Base-by-base conservation (phyloP, 2,113 vertebrate species). In the Mastomys natalensis region DNA sequence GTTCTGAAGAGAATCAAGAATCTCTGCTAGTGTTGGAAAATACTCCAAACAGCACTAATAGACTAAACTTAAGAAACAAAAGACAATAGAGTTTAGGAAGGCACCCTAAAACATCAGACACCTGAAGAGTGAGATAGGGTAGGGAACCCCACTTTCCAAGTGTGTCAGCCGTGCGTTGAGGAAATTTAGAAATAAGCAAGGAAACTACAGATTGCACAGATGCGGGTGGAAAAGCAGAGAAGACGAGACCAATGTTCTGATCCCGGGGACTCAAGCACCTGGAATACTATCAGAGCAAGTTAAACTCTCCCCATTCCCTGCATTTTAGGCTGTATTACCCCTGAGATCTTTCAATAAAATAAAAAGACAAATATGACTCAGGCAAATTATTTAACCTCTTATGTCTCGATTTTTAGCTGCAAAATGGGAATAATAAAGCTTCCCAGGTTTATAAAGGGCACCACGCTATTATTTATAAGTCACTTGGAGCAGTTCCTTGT, bases 291-390 rank as follows among this genome's bases (percentile, higher is more conserved):
- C n/a, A 26, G 9, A 9, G 10, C 37, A 34, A 45, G 19, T 15
- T 78, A 7, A 16, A 9, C 43, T 51, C 73, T 7, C 43, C 45
- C 51, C 93, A 45, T 51, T 12, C 24, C 68, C 24, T 22, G 21
- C 64, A n/a, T 29, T 68, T 40, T 19, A 78, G 66, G 22, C 53
- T 51, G 16, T 64, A 84, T 76, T 31, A 90, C 40, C 64, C 48
- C 55, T 21, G 93, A 94, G 66, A 89, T 2, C n/a, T 94, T 94
- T 78, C 34, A 17, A 87, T 5, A 89, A 94, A 84, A 96, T 37
- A 24, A 92, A 92, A 73, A n/a, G 84, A 72, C 10, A 72, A 89
- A 70, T 76, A 12, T n/a, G 17, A 58, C 29, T 58, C 22, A 60
- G 84, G 51, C 8, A 80, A 96, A 66, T 94, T 45, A 55, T 37